These are phyloP conservation scores for Apus apus DNA, from an alignment of 2,113 vertebrate genomes.

Conservation along the genomic window DNA sequence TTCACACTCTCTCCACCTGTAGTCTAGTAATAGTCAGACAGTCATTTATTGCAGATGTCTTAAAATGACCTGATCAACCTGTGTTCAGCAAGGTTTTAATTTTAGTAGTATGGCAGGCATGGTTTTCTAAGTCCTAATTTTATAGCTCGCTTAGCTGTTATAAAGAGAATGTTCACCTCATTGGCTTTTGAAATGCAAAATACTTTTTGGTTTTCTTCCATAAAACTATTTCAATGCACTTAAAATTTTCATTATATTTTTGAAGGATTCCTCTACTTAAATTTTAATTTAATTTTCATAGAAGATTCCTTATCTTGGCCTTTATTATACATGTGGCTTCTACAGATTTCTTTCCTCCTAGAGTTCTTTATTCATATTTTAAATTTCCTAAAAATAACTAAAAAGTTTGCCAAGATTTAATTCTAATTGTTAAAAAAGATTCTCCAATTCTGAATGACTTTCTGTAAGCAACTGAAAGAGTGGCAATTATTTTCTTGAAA, in stretches of 20 bases:
- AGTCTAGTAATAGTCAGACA: background rate
- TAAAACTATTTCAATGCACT: background rate
- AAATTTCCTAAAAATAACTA: background rate
- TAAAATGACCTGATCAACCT: background rate
- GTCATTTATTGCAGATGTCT: background rate
- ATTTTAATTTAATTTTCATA: constrained; percentile 9
- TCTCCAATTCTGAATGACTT: background rate
- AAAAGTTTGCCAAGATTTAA: background rate
- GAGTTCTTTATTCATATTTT: background rate
- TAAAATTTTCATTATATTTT: background rate
- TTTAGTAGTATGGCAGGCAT: background rate
- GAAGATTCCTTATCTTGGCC: background rate
- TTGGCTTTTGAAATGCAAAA: constrained; percentile 14
- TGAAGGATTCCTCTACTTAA: background rate
- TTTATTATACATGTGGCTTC: background rate
- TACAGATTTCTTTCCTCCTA: background rate
- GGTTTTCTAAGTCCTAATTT: background rate
- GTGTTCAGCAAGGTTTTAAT: background rate
- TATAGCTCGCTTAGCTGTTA: background rate
- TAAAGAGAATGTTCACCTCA: constrained; percentile 1
- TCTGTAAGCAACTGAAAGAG: background rate
- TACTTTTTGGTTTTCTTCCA: background rate
- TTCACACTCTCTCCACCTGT: background rate
- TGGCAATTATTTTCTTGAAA: background rate
- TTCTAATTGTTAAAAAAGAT: background rate